A percentile compares a stretch with the other conserved stretches of the same genome.
phyloP scores from a whole-genome alignment of 2,888 invertebrate genomes.

The Campoplex capitator region DNA sequence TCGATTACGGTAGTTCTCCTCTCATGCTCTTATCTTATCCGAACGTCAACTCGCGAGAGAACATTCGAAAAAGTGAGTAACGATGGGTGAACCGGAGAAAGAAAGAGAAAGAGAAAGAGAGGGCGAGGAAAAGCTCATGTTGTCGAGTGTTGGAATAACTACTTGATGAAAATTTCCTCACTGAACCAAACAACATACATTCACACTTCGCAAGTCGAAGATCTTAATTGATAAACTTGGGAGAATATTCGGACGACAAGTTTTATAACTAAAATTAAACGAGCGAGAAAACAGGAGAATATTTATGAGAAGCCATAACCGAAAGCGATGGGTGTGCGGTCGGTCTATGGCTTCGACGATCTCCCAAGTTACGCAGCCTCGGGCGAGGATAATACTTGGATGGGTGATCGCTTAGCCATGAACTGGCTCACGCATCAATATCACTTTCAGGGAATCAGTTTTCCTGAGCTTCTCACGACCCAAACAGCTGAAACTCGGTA shows the following conservation, averaged over 20 bases:
- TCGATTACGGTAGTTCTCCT: constrained; percentile 61
- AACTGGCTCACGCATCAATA: too few species aligned
- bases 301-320: not conserved
- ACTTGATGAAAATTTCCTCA: constrained; percentile 32
- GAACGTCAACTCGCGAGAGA: constrained; percentile 34
- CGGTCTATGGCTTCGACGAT: too few species aligned
- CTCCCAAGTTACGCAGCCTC: too few species aligned
- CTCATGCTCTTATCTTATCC: constrained; percentile 50
- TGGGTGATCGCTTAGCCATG: too few species aligned
- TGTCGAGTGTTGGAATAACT: constrained; percentile 18
- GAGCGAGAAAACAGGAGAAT: constrained; percentile 28
- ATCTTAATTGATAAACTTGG: constrained; percentile 55
- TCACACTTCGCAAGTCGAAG: constrained; percentile 4
- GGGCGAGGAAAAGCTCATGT: constrained; percentile 3
- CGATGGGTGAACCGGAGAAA: not conserved
- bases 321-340: too few species aligned
- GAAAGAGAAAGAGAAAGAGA: constrained; percentile 7
- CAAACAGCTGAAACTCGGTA: too few species aligned
- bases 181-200: constrained; percentile 12
- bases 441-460: too few species aligned
- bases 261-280: constrained; percentile 45
- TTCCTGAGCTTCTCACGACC: too few species aligned
- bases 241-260: constrained; percentile 25
- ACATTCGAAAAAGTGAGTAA: not conserved
- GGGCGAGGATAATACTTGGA: too few species aligned